These are phyloP conservation scores for Dissostichus mawsoni DNA, from an alignment of 2,113 vertebrate genomes.

Conservation along the genomic window DNA sequence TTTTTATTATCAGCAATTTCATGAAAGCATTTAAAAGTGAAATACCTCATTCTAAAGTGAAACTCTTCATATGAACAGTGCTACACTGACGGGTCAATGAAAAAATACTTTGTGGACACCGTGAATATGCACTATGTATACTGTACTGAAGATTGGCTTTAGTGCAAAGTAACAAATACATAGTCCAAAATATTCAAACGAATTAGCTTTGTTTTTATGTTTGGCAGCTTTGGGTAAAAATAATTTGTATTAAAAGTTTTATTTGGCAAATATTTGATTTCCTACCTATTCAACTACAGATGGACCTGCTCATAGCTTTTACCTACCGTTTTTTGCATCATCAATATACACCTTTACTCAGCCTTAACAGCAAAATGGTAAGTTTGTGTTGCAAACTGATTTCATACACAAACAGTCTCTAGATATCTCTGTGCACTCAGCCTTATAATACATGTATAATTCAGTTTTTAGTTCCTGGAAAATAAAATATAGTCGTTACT, in stretches of 20 bases:
- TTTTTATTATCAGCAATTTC: conserved; percentile 24
- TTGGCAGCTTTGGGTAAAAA: conserved; percentile 43
- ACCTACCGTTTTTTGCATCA: conserved; percentile 60
- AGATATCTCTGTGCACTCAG: conserved; percentile 53
- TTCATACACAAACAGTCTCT: conserved; percentile 43
- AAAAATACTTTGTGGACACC: neutral
- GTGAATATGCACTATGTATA: neutral
- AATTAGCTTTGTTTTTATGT: conserved; percentile 17
- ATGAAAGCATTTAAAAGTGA: conserved; percentile 35
- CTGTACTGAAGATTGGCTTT: neutral
- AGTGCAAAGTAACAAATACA: neutral
- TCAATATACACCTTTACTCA: conserved; percentile 54
- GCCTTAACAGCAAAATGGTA: conserved; percentile 69
- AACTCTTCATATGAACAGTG: conserved; percentile 16
- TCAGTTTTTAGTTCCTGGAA: conserved; percentile 42
- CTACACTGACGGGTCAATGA: conserved; percentile 5
- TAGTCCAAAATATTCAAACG: neutral
- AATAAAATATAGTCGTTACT: conserved; percentile 26
- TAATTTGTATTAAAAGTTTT: conserved; percentile 49
- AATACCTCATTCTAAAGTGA: conserved; percentile 40
- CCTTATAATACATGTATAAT: conserved; percentile 59
- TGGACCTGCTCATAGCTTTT: conserved; percentile 62
- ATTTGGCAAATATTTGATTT: conserved; percentile 30
- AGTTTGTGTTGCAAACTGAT: conserved; percentile 30
- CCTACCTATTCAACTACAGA: conserved; percentile 49